These are phyloP conservation scores for Leuciscus waleckii DNA, from an alignment of 2,797 vertebrate genomes.

Conservation along the genomic window DNA sequence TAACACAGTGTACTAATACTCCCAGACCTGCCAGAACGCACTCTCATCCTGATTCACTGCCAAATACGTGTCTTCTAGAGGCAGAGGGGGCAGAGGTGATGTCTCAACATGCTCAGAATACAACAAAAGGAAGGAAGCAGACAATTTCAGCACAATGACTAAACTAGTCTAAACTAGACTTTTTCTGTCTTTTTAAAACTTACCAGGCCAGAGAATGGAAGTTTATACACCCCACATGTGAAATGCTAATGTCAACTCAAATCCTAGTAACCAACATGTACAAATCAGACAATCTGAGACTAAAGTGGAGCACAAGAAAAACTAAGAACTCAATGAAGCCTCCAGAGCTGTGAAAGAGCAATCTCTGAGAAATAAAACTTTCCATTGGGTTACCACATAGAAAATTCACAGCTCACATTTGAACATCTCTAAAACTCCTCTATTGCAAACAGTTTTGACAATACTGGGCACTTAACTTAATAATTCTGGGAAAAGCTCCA, in stretches of 20 bases:
- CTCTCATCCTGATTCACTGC: constrained; percentile 6
- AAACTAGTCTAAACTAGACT: neutral
- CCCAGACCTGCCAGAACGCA: neutral
- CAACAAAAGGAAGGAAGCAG: neutral
- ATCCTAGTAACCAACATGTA: neutral
- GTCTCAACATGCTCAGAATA: constrained; percentile 5
- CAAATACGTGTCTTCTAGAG: constrained; percentile 28
- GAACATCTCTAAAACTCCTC: constrained; percentile 10
- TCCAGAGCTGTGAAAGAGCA: neutral
- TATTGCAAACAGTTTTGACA: neutral
- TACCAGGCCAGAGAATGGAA: neutral
- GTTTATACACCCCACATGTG: neutral
- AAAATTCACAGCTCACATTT: neutral
- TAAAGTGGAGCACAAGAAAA: neutral
- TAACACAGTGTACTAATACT: constrained; percentile 8
- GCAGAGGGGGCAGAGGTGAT: neutral
- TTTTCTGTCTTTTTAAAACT: neutral
- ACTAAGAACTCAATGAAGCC: neutral
- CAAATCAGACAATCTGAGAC: neutral
- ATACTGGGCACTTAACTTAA: neutral
- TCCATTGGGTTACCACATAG: neutral
- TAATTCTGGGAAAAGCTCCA: neutral
- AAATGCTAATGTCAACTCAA: neutral
- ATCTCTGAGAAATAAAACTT: neutral
- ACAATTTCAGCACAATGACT: neutral